phyloP scores from a whole-genome alignment of 2,888 invertebrate genomes.

The Cancer borealis region DNA sequence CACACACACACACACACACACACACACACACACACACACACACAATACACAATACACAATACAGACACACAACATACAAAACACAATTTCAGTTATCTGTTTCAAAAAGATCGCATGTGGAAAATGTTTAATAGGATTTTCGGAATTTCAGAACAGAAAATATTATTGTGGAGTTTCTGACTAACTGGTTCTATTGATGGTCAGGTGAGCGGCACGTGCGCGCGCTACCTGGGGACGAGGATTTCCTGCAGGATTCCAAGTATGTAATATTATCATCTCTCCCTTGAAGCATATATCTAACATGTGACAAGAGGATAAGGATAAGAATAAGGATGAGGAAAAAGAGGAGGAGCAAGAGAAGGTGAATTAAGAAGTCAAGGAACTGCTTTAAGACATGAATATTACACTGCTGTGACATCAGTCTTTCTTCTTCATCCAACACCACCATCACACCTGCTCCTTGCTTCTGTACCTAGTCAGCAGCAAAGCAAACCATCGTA shows the following conservation, averaged over 20 bases:
- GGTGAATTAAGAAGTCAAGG: too few species aligned
- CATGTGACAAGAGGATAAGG: background rate
- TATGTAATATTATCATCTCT: background rate
- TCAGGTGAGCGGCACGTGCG: background rate
- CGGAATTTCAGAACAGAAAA: background rate
- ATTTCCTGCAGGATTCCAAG: background rate
- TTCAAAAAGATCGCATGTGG: background rate
- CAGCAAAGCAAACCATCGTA: too few species aligned
- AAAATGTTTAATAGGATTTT: slow-evolving; percentile 20
- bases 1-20: slow-evolving; percentile 12
- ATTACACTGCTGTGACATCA: background rate
- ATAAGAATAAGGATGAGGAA: background rate
- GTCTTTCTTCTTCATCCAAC: background rate
- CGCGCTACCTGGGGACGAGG: background rate
- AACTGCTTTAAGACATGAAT: background rate
- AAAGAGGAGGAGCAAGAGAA: too few species aligned
- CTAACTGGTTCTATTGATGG: background rate
- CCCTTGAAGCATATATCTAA: background rate
- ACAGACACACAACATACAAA: too few species aligned
- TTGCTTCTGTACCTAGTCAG: background rate
- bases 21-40: slow-evolving; percentile 20
- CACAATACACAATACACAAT: background rate
- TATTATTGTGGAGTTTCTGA: background rate
- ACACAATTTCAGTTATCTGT: slow-evolving; percentile 20
- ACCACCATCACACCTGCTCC: background rate